Percentiles rank a stretch among this genome's conserved stretches.
These are phyloP conservation scores for roundworm (Caenorhabditis elegans) DNA, from an alignment of 1,140 invertebrate genomes.

Conservation along the genomic window DNA sequence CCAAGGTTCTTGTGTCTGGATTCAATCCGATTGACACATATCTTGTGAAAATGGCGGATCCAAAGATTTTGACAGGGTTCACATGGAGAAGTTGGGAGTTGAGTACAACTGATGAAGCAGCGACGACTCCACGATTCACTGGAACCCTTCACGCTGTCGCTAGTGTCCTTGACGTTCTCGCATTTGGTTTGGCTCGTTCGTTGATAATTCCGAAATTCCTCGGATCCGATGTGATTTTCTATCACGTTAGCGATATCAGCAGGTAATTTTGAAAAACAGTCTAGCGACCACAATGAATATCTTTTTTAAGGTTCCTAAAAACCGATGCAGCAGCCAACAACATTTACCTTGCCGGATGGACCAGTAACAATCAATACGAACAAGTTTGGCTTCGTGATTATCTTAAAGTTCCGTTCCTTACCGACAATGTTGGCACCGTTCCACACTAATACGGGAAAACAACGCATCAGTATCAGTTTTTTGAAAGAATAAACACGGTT, in stretches of 20 bases:
- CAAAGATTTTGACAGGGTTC: slow-evolving; percentile 8
- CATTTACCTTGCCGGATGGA: slow-evolving; percentile 1
- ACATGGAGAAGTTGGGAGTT: slow-evolving; percentile 5
- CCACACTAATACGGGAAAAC: neutral
- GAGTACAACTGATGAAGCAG: neutral
- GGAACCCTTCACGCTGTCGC: neutral
- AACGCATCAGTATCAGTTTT: no score
- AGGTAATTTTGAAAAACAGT: neutral
- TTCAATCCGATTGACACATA: slow-evolving; percentile 1
- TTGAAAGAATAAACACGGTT: no score
- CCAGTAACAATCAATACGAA: neutral
- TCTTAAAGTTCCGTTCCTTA: neutral
- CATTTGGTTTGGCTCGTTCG: neutral
- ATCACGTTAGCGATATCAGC: slow-evolving; percentile 5
- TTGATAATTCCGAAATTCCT: neutral
- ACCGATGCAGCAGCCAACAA: neutral
- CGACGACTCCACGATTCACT: neutral
- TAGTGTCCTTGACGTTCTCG: neutral
- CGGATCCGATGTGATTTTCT: slow-evolving; percentile 7
- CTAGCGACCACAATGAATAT: neutral
- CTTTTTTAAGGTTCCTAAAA: neutral
- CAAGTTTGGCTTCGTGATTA: neutral
- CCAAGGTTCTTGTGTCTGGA: neutral
- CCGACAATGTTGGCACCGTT: neutral
- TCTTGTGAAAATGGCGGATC: neutral